phyloP scores from a whole-genome alignment of 1,140 invertebrate genomes.

The Caenorhabditis latens region DNA sequence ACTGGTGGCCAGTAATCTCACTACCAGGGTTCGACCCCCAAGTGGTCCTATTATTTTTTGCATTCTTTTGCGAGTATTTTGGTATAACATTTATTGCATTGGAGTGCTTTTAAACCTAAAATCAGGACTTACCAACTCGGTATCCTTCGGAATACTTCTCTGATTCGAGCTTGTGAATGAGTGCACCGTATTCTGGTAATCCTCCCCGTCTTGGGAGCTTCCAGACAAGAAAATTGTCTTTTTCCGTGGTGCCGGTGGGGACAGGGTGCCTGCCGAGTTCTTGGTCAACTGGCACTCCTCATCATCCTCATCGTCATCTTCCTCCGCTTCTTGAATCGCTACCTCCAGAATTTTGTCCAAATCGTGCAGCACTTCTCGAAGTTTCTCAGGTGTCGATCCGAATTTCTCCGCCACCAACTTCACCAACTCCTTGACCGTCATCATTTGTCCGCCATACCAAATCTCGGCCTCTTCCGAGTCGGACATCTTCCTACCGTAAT shows the following conservation, averaged over 20 bases:
- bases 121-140: neutral
- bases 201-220: neutral
- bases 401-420: conserved; percentile 59
- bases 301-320: neutral
- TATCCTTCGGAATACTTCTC: conserved; percentile 47
- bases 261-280: neutral
- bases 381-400: conserved; percentile 33
- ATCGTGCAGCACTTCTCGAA: conserved; percentile 24
- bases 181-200: conserved; percentile 21
- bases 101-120: too few relatives aligned
- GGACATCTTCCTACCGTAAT: conserved; percentile 40
- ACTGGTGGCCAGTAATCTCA: too few relatives aligned
- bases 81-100: too few relatives aligned
- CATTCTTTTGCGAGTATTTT: too few relatives aligned
- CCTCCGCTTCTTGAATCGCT: neutral
- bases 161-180: conserved; percentile 31
- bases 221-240: conserved; percentile 28
- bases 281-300: neutral
- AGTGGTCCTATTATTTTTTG: too few relatives aligned
- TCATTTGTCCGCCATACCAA: conserved; percentile 62
- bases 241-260: neutral
- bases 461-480: conserved; percentile 60
- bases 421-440: conserved; percentile 59
- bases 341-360: conserved; percentile 40
- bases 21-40: too few relatives aligned